Conservation (phyloP, 2,888 invertebrate species). For the Clivina fossor region DNA sequence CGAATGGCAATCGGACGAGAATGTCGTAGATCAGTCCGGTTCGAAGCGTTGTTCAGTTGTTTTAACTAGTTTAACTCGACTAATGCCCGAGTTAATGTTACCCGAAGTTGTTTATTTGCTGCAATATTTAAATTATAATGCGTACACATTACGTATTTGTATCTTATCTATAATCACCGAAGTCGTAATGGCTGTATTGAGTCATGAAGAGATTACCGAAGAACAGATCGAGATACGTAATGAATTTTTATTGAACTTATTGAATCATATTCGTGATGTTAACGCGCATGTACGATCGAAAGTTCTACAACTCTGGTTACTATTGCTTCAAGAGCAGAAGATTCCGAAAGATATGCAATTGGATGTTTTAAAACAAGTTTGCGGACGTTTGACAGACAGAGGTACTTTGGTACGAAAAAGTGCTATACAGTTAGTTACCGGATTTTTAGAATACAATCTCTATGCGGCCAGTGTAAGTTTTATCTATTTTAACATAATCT, state of each 20-base stretch:
- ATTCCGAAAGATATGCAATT: slow-evolving; percentile 75
- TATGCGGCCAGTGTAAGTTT: slow-evolving; percentile 72
- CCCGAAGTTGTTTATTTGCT: slow-evolving; percentile 49
- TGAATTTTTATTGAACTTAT: slow-evolving; percentile 75
- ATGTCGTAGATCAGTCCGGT: slow-evolving; percentile 52
- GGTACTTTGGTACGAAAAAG: slow-evolving; percentile 82
- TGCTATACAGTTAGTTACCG: slow-evolving; percentile 75
- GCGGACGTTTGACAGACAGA: slow-evolving; percentile 78
- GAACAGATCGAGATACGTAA: slow-evolving; percentile 71
- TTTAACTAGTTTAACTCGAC: slow-evolving; percentile 47
- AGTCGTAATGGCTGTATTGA: slow-evolving; percentile 70
- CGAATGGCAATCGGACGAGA: slow-evolving; percentile 64
- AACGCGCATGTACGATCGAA: slow-evolving; percentile 86
- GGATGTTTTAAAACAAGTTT: slow-evolving; percentile 65
- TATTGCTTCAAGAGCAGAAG: slow-evolving; percentile 74
- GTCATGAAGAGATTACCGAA: slow-evolving; percentile 70
- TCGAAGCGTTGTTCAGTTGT: slow-evolving; percentile 46
- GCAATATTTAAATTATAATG: slow-evolving; percentile 48
- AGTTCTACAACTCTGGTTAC: slow-evolving; percentile 80
- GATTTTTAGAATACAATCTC: slow-evolving; percentile 82
- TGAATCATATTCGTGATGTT: slow-evolving; percentile 81
- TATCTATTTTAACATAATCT: too few species aligned
- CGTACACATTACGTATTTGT: slow-evolving; percentile 74
- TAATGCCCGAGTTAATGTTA: slow-evolving; percentile 50
- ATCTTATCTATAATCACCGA: slow-evolving; percentile 82